These are phyloP conservation scores for Amphipyra tragopoginis DNA, from an alignment of 2,888 invertebrate genomes.

Conservation along the genomic window DNA sequence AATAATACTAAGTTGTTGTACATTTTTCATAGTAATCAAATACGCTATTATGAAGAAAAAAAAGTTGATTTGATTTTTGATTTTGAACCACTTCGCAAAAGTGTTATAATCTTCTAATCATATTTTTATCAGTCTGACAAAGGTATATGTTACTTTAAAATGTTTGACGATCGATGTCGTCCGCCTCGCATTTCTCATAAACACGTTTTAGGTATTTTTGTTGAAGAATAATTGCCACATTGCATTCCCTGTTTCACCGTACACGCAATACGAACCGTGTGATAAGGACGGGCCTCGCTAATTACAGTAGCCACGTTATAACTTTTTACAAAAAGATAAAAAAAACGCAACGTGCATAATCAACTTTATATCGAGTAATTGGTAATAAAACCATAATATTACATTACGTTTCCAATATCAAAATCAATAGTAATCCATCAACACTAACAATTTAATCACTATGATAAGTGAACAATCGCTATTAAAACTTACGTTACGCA, in stretches of 20 bases:
- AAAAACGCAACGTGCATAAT: constrained; percentile 11
- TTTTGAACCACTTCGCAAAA: too few relatives aligned
- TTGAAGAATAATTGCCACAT: constrained; percentile 44
- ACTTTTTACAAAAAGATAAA: constrained; percentile 19
- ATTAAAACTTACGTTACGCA: constrained; percentile 28
- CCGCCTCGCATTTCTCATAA: constrained; percentile 10
- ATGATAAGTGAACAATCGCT: constrained; percentile 40
- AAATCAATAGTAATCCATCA: constrained; percentile 28
- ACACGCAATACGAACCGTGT: constrained; percentile 40
- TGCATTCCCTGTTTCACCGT: constrained; percentile 12
- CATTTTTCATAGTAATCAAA: too few relatives aligned
- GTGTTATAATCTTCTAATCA: too few relatives aligned
- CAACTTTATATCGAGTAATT: constrained; percentile 2
- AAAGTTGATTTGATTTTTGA: too few relatives aligned
- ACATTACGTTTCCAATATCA: constrained; percentile 11
- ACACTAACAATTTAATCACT: constrained; percentile 34
- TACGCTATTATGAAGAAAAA: too few relatives aligned
- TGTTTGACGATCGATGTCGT: not conserved
- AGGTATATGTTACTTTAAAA: too few relatives aligned
- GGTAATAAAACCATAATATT: not conserved
- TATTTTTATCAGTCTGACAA: too few relatives aligned
- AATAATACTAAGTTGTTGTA: too few relatives aligned
- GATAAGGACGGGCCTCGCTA: constrained; percentile 41
- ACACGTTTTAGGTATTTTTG: constrained; percentile 35
- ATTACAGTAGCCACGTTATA: constrained; percentile 37